phyloP scores from a whole-genome alignment of 2,888 invertebrate species.

The Sepiola atlantica region DNA sequence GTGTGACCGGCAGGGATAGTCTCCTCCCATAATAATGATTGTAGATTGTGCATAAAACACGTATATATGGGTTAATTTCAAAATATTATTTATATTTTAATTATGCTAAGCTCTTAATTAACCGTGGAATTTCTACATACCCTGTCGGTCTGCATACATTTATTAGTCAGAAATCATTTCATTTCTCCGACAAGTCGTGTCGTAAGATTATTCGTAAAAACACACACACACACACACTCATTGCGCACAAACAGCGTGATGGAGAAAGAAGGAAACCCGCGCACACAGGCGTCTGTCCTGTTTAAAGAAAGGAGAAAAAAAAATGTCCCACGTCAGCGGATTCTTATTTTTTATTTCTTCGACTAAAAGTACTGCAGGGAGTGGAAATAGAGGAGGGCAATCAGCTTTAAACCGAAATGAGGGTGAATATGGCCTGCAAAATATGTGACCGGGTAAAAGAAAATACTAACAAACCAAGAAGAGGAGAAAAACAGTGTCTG shows the following conservation, averaged over 20 bases:
- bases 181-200: neutral
- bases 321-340: neutral
- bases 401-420: constrained; percentile 6
- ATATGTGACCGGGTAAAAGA: neutral
- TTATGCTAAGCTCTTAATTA: too few relatives aligned
- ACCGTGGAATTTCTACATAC: too few relatives aligned
- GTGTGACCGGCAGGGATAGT: too few relatives aligned
- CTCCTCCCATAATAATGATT: too few relatives aligned
- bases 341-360: neutral
- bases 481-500: neutral
- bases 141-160: too few relatives aligned
- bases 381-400: neutral
- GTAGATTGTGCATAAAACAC: too few relatives aligned
- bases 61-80: too few relatives aligned
- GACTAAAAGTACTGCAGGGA: neutral
- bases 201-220: neutral
- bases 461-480: neutral
- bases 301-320: too few relatives aligned
- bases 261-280: neutral
- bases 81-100: too few relatives aligned
- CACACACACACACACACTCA: neutral
- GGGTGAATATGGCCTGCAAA: neutral
- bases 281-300: neutral
- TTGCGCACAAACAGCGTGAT: too few relatives aligned
- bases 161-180: neutral